Evolutionary conservation across 2,797 vertebrate species (phyloP), one percentile per base, ranked within the genome.

Genomic region (Leptoclinus maculatus): DNA sequence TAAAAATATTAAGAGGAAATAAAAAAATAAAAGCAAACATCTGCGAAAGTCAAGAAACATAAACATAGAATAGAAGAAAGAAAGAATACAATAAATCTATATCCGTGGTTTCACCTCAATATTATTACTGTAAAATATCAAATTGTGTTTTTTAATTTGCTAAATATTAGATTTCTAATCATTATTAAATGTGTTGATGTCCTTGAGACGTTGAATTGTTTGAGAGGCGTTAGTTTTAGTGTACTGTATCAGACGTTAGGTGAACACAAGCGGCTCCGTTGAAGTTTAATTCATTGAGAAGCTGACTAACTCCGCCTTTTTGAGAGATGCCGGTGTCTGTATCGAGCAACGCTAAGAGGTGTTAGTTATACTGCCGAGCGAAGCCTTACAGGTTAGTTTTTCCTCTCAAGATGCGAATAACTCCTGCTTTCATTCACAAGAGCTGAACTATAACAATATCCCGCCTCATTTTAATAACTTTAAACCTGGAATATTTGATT

Each of bases 291-390:
- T 45, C 9, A 64, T 39, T 16, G 59, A 62, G 3, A 39, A 60
- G 2, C 58, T 39, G 17, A 65, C 63, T 32, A 49, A 34, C 7
- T 5, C 63, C 63, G 43, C 63, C 27, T 2, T 2, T 49, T 1
- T 16, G 19, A 49, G 7, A 66, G 63, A 49, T 8, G 43, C 29
- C 19, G 3, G 43, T 34, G 4, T 1, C 0, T n/a, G 25, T 1
- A 58, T 45, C 56, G 21, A 70, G 21, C 63, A 2, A 7, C 1
- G 4, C 5, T 1, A 0, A 27, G 0, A 0, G 0, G 0, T 17
- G 1, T 5, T 7, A 3, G 7, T 10, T 17, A 7, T 11, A 1
- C 2, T 13, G 7, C 82, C 2, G 56, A 36, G 47, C 66, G 32
- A 32, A 2, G 60, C 1, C 73, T 79, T 54, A 0, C 34, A 82